A percentile compares a stretch with the other conserved stretches of the same genome.
These are phyloP conservation scores for Balaeniceps rex DNA, from an alignment of 2,113 vertebrate species.

Conservation along the genomic window DNA sequence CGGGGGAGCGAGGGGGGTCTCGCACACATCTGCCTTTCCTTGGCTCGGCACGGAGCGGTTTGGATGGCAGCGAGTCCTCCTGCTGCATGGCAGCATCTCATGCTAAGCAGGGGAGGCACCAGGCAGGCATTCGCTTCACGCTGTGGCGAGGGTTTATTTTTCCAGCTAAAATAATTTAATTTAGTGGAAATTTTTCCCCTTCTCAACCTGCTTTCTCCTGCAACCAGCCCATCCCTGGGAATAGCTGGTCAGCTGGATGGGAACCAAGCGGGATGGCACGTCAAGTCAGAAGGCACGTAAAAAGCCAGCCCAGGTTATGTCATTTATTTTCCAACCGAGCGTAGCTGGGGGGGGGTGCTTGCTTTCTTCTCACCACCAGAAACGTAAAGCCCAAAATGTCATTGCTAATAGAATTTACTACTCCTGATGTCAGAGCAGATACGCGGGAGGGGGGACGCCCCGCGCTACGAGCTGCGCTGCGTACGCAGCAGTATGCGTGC, in stretches of 20 bases:
- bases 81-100: neutral
- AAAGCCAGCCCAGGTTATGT: constrained; percentile 7
- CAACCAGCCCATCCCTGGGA: neutral
- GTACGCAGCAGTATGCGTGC: rapidly evolving
- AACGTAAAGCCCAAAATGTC: neutral
- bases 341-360: neutral
- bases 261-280: neutral
- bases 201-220: neutral
- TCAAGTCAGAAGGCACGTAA: neutral
- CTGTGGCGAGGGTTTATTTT: neutral
- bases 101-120: neutral
- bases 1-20: rapidly evolving
- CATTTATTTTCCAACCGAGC: constrained; percentile 31
- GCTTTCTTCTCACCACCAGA: neutral
- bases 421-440: neutral
- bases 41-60: neutral
- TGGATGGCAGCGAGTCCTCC: neutral
- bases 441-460: neutral
- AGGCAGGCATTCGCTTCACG: neutral
- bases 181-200: neutral
- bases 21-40: neutral
- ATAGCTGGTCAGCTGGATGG: neutral
- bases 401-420: neutral
- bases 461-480: neutral
- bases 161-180: neutral